phyloP scores from a whole-genome alignment of 2,113 vertebrate genomes.

The Coreoperca whiteheadi region DNA sequence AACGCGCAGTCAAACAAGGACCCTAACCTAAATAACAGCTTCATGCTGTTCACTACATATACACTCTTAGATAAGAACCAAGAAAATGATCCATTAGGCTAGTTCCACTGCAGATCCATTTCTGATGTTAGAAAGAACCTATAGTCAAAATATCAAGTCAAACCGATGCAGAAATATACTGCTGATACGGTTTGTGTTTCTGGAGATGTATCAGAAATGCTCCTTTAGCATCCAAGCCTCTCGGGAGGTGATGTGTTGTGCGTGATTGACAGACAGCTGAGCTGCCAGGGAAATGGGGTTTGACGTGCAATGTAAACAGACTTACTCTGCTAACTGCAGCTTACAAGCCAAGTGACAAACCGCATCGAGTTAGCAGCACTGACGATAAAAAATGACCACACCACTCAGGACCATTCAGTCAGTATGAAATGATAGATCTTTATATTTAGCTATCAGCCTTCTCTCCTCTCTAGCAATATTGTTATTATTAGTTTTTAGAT shows the following conservation, averaged over 20 bases:
- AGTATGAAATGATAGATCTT: neutral
- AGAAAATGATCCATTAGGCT: neutral
- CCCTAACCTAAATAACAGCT: neutral
- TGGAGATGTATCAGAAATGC: conserved; percentile 14
- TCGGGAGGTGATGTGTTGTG: neutral
- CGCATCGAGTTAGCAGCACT: conserved; percentile 8
- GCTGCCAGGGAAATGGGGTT: conserved; percentile 9
- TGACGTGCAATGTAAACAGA: conserved; percentile 37
- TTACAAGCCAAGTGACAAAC: conserved; percentile 40
- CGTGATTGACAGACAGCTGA: conserved; percentile 43
- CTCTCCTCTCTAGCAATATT: neutral
- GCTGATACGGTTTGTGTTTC: neutral
- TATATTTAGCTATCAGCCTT: neutral
- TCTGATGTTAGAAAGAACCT: neutral
- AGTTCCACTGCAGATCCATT: neutral
- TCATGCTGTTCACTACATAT: neutral
- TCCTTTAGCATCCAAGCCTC: conserved; percentile 22
- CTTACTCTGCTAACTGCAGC: conserved; percentile 29
- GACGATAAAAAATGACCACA: conserved; percentile 22
- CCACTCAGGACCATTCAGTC: neutral
- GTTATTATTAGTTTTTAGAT: too few relatives aligned
- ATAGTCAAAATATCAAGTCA: neutral
- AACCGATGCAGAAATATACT: neutral
- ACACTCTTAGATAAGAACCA: neutral
- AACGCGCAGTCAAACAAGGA: conserved; percentile 17